These are phyloP conservation scores for Odobenus rosmarus DNA, from an alignment of 2,113 vertebrate genomes.

Conservation along the genomic window DNA sequence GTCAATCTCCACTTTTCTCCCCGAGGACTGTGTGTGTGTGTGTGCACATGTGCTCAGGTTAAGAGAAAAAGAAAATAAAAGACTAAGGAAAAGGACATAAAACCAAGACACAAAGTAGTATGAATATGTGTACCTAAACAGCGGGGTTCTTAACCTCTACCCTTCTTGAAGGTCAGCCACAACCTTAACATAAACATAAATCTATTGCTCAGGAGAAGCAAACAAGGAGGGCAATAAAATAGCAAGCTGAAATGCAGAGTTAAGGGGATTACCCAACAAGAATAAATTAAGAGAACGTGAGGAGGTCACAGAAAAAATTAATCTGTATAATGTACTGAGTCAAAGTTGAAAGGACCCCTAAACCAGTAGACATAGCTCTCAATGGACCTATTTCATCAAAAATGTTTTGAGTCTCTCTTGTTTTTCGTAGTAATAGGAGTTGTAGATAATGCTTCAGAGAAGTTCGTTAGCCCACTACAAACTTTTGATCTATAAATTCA, in stretches of 20 bases:
- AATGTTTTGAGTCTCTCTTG: neutral
- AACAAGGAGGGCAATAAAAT: neutral
- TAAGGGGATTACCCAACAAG: neutral
- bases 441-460: neutral
- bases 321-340: neutral
- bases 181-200: neutral
- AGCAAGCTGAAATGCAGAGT: neutral
- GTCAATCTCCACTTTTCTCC: neutral
- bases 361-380: neutral
- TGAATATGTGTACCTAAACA: neutral
- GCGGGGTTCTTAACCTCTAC: neutral
- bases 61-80: neutral
- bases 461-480: neutral
- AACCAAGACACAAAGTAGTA: neutral
- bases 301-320: neutral
- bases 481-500: neutral
- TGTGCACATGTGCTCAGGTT: neutral
- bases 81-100: neutral
- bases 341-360: neutral
- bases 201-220: neutral
- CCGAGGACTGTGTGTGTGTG: neutral
- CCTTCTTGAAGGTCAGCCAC: neutral
- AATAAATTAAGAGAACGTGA: neutral
- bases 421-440: neutral
- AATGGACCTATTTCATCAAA: neutral